These are phyloP conservation scores for Hypotaenidia okinawae DNA, from an alignment of 2,797 vertebrate genomes.

Conservation along the genomic window DNA sequence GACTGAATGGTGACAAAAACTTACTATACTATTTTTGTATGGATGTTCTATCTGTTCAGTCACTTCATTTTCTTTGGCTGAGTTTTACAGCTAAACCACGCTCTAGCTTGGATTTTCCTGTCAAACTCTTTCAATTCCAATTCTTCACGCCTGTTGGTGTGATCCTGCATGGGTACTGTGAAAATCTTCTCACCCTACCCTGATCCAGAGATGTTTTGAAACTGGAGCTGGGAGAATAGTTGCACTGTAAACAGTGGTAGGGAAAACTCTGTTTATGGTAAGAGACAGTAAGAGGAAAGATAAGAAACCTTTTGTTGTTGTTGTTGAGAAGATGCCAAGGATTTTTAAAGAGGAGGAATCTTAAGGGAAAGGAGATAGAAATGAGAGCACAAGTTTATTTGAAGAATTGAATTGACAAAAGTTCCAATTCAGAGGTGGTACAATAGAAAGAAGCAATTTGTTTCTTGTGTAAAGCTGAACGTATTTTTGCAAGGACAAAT, in stretches of 20 bases:
- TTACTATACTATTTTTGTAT: no score
- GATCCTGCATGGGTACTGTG: not conserved
- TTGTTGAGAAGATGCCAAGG: not conserved
- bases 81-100: not conserved
- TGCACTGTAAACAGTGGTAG: not conserved
- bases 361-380: not conserved
- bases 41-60: not conserved
- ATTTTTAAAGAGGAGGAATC: not conserved
- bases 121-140: not conserved
- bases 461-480: not conserved
- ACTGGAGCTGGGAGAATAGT: not conserved
- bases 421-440: not conserved
- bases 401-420: not conserved
- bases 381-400: not conserved
- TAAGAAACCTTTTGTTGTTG: rapidly evolving
- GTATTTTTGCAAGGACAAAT: not conserved
- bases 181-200: not conserved
- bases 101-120: not conserved
- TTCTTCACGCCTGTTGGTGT: not conserved
- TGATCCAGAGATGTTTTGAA: not conserved
- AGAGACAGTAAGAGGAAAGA: not conserved
- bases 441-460: not conserved
- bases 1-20: not conserved
- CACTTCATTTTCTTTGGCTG: not conserved
- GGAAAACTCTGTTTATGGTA: not conserved